phyloP scores from a whole-genome alignment of 2,888 invertebrate genomes.

The Zootermopsis nevadensis region DNA sequence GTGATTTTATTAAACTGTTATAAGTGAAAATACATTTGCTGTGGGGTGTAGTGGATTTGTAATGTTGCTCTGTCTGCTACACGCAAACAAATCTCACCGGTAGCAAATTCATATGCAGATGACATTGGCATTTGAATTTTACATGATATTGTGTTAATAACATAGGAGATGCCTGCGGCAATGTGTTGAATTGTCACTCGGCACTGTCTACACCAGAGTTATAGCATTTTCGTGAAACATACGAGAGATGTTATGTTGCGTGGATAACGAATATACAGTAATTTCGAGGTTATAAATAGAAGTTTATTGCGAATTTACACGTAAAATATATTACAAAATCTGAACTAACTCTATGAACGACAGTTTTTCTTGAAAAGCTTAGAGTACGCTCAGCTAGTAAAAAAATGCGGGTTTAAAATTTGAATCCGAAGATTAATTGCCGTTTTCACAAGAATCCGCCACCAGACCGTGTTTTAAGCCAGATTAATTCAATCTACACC shows the following conservation, averaged over 20 bases:
- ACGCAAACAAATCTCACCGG: background rate
- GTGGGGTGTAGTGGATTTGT: background rate
- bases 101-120: slow-evolving; percentile 8
- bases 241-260: background rate
- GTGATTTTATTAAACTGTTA: background rate
- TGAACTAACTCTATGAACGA: background rate
- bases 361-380: no score
- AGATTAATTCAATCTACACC: no score
- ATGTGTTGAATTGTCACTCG: background rate
- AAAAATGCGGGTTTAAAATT: no score
- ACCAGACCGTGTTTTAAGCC: no score
- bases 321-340: background rate
- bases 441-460: no score
- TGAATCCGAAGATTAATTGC: no score
- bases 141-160: slow-evolving; percentile 13
- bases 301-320: background rate
- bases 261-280: background rate
- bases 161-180: background rate
- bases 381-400: no score
- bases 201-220: background rate
- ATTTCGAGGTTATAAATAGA: background rate
- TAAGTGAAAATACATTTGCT: background rate
- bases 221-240: background rate
- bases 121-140: slow-evolving; percentile 8
- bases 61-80: background rate